These are phyloP conservation scores for Oxyscelio sp. DNA, from an alignment of 2,888 invertebrate genomes.

Conservation along the genomic window DNA sequence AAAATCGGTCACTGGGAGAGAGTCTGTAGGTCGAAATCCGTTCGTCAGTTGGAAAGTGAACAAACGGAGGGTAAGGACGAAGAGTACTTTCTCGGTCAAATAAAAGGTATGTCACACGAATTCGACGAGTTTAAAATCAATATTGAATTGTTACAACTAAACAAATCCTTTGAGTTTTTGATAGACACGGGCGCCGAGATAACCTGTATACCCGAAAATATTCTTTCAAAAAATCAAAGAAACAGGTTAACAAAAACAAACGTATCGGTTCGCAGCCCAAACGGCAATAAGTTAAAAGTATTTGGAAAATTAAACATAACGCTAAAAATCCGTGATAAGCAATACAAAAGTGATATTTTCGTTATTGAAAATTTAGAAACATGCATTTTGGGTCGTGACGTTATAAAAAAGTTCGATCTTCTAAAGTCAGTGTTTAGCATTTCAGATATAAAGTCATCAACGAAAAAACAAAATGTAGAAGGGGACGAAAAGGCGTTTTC, in stretches of 20 bases:
- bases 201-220: too few relatives aligned
- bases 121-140: neutral
- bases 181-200: too few relatives aligned
- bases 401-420: slow-evolving; percentile 41
- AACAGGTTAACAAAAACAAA: slow-evolving; percentile 22
- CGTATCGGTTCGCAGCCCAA: slow-evolving; percentile 54
- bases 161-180: slow-evolving; percentile 24
- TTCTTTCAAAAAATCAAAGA: slow-evolving; percentile 15
- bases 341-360: slow-evolving; percentile 23
- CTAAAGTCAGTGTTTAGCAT: too few relatives aligned
- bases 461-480: too few relatives aligned
- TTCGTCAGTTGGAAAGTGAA: slow-evolving; percentile 10
- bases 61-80: neutral
- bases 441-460: too few relatives aligned
- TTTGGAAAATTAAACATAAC: slow-evolving; percentile 34
- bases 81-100: neutral
- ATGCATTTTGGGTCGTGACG: slow-evolving; percentile 67
- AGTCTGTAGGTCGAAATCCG: slow-evolving; percentile 66
- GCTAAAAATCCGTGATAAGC: slow-evolving; percentile 8
- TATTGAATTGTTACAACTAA: slow-evolving; percentile 11
- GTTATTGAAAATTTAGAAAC: slow-evolving; percentile 47
- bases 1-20: slow-evolving; percentile 53
- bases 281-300: slow-evolving; percentile 43
- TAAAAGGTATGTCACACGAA: neutral
- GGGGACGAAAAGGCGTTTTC: too few relatives aligned